Evolutionary conservation across 2,113 vertebrate species (phyloP).

Genomic region (Neofelis nebulosa): DNA sequence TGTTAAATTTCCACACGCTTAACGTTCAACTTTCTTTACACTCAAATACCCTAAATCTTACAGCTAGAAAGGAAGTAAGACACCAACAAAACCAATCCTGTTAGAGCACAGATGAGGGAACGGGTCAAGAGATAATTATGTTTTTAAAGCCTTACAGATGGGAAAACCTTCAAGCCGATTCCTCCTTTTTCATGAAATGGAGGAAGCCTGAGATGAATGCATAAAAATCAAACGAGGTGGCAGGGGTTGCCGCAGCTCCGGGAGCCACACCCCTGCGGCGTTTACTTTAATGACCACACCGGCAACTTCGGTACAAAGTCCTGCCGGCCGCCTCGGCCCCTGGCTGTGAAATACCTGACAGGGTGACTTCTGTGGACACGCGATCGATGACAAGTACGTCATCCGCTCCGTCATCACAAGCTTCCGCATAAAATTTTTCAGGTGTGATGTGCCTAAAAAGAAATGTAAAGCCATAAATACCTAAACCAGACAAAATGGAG

Average conservation of each 20-base stretch:
- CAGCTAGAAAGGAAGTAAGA: background rate
- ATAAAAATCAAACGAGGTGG: background rate
- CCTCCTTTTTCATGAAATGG: background rate
- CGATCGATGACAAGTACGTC: slow-evolving; percentile 95
- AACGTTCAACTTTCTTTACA: background rate
- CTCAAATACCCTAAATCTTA: background rate
- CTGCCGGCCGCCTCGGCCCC: background rate
- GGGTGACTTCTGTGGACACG: slow-evolving; percentile 94
- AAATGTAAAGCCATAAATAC: slow-evolving; percentile 41
- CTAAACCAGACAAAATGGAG: background rate
- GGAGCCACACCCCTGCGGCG: background rate
- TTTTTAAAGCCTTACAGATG: background rate
- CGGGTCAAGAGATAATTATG: background rate
- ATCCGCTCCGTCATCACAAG: slow-evolving; percentile 91
- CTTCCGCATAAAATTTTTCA: slow-evolving; percentile 96
- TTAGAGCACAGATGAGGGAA: background rate
- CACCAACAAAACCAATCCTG: background rate
- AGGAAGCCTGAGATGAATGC: background rate
- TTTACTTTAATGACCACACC: background rate
- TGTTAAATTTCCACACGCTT: background rate
- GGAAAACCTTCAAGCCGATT: background rate
- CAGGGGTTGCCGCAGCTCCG: background rate
- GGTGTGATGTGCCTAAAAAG: slow-evolving; percentile 91
- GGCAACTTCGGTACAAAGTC: rapidly evolving
- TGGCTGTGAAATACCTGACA: slow-evolving; percentile 87